These are phyloP conservation scores for Laspeyria flexula DNA, from an alignment of 2,888 invertebrate genomes.

Conservation along the genomic window DNA sequence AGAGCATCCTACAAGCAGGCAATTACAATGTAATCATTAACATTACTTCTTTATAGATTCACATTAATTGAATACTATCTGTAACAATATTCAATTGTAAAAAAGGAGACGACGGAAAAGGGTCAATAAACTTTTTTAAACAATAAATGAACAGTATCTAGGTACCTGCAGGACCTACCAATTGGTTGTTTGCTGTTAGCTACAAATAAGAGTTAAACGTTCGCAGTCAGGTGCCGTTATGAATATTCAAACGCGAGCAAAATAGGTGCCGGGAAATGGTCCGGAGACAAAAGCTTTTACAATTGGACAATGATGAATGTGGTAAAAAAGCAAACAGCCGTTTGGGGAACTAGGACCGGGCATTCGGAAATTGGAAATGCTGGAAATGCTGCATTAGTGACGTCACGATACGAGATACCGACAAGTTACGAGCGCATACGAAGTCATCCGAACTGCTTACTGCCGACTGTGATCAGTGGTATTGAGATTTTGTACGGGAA, in stretches of 20 bases:
- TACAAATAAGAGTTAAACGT: constrained; percentile 47
- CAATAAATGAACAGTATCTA: not conserved
- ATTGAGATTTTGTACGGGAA: constrained; percentile 41
- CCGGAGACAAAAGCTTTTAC: constrained; percentile 67
- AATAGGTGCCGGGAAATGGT: constrained; percentile 49
- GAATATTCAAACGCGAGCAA: constrained; percentile 55
- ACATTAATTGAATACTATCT: too few species aligned
- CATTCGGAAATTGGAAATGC: constrained; percentile 80
- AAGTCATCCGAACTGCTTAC: constrained; percentile 51
- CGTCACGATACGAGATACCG: constrained; percentile 61
- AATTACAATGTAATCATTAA: not conserved
- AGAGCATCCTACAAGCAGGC: not conserved
- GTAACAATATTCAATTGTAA: too few species aligned
- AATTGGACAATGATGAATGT: constrained; percentile 80
- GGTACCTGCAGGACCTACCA: not conserved
- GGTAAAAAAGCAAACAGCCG: constrained; percentile 70
- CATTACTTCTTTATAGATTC: not conserved
- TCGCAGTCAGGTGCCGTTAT: constrained; percentile 54
- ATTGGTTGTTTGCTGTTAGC: constrained; percentile 25
- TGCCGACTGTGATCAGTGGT: constrained; percentile 31
- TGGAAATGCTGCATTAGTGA: constrained; percentile 76
- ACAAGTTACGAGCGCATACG: constrained; percentile 69
- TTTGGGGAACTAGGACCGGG: constrained; percentile 49
- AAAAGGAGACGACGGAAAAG: too few species aligned
- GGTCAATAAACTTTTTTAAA: too few species aligned